These are phyloP conservation scores for Ascaphus truei DNA, from an alignment of 2,113 vertebrate species.

Conservation along the genomic window DNA sequence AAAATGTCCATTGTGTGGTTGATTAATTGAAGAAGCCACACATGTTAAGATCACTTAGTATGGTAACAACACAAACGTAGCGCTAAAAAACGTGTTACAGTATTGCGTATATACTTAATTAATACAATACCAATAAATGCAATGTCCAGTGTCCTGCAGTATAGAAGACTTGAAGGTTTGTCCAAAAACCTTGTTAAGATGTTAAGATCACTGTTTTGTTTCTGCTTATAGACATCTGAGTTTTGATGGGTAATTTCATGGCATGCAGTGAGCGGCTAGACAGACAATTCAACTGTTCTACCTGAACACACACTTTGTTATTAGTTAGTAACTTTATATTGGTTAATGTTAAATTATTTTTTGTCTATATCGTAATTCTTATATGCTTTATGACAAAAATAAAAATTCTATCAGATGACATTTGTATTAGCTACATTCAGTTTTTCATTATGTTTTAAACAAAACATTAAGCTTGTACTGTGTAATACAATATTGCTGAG, in stretches of 20 bases:
- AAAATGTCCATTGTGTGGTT: no score
- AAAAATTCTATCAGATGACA: not conserved
- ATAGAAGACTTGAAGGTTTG: no score
- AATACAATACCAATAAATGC: no score
- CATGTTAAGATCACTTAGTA: no score
- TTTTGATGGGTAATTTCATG: not conserved
- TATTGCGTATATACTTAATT: no score
- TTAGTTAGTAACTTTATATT: not conserved
- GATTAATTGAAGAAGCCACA: no score
- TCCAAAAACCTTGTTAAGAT: no score
- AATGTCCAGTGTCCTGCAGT: no score
- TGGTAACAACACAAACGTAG: no score
- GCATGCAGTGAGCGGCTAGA: not conserved
- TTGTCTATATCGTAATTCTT: constrained; percentile 46
- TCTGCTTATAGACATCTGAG: no score
- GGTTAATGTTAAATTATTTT: constrained; percentile 45
- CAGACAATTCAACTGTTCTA: not conserved
- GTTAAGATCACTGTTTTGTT: no score
- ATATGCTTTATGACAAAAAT: not conserved
- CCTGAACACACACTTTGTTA: not conserved
- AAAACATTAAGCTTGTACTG: constrained; percentile 16
- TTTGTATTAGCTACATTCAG: not conserved
- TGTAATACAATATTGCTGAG: not conserved
- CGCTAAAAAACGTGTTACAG: no score
- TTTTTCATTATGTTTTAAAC: constrained; percentile 36